Conservation (phyloP, 2,113 vertebrate genomes). For the Peromyscus maniculatus region DNA sequence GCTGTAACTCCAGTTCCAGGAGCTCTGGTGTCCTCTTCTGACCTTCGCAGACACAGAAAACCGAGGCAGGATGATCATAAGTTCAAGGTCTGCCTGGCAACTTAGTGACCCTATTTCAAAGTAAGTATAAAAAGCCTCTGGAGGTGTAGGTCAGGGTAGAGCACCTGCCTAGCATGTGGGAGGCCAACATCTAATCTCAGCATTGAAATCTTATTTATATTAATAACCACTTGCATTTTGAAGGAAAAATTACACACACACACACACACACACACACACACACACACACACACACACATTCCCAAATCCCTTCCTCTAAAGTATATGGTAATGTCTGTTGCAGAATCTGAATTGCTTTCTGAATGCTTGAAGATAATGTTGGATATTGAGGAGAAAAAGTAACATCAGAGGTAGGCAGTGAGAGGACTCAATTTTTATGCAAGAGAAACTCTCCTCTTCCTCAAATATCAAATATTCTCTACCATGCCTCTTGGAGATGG, state of each 20-base stretch:
- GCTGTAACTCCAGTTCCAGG: background rate
- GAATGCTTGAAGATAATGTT: conserved; percentile 34
- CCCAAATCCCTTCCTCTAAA: background rate
- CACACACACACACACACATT: background rate
- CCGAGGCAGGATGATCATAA: background rate
- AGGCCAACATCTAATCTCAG: background rate
- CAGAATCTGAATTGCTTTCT: conserved; percentile 52
- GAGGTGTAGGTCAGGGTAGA: background rate
- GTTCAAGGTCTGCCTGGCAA: background rate
- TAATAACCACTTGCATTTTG: conserved; percentile 44
- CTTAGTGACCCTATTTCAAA: background rate
- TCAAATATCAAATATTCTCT: background rate
- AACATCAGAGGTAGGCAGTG: conserved; percentile 12
- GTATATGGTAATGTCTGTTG: conserved; percentile 37
- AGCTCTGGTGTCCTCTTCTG: background rate
- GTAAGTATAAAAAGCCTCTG: background rate
- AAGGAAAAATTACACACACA: background rate
- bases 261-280: background rate
- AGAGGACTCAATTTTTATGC: background rate
- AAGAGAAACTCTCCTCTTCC: background rate
- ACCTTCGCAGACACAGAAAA: too few relatives aligned
- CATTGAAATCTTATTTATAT: conserved; percentile 11
- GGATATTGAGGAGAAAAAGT: conserved; percentile 1
- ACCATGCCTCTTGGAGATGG: background rate
- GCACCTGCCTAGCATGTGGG: background rate